These are phyloP conservation scores for Gavia stellata DNA, from an alignment of 2,113 vertebrate species.

Conservation along the genomic window DNA sequence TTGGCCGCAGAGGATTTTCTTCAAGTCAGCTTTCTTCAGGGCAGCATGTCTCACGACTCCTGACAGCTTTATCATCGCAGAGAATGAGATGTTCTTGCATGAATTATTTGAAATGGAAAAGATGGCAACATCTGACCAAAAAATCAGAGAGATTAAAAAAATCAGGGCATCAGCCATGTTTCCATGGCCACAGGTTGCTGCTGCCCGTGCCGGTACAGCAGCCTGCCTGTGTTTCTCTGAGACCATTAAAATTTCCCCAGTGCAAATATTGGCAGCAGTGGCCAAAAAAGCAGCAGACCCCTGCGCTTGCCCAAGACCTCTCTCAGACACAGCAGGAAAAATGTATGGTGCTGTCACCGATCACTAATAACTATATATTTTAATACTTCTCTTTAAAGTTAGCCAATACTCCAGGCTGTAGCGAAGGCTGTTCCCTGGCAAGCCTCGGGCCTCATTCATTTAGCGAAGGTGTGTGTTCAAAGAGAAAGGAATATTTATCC, in stretches of 20 bases:
- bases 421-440: background rate
- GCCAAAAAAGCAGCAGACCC: constrained; percentile 13
- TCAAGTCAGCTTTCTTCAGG: background rate
- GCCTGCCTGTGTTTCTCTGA: background rate
- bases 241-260: background rate
- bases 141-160: background rate
- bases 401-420: background rate
- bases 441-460: background rate
- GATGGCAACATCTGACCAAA: background rate
- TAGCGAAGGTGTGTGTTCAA: background rate
- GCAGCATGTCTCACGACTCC: background rate
- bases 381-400: background rate
- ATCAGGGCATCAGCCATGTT: background rate
- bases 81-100: background rate
- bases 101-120: constrained; percentile 33
- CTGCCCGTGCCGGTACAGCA: background rate
- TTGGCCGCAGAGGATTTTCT: background rate
- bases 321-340: constrained; percentile 20
- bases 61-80: background rate
- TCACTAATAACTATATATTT: background rate
- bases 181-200: background rate
- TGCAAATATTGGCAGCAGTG: background rate
- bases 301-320: background rate
- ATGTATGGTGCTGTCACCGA: background rate
- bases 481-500: background rate